Evolutionary conservation across 1,140 invertebrate genomes (phyloP).

Genomic region (Copidosoma floridanum): DNA sequence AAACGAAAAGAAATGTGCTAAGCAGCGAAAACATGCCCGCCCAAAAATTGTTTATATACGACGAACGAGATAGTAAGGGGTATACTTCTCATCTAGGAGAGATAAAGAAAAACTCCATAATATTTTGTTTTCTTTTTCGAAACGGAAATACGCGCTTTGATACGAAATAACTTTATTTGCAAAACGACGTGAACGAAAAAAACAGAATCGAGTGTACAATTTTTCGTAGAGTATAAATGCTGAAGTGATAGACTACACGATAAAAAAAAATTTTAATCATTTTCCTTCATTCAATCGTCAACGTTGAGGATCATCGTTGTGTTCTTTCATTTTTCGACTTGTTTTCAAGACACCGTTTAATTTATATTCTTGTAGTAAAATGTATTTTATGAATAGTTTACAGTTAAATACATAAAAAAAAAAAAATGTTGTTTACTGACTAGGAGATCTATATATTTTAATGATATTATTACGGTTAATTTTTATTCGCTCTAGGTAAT

Average conservation of each 20-base stretch:
- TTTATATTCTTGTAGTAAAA: constrained; percentile 28
- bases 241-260: constrained; percentile 12
- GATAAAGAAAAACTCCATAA: no score
- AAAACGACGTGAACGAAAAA: neutral
- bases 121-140: constrained; percentile 7
- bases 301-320: constrained; percentile 6
- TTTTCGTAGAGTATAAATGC: constrained; percentile 15
- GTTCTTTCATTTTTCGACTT: constrained; percentile 2
- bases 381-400: constrained; percentile 36
- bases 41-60: neutral
- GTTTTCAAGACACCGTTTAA: constrained; percentile 12
- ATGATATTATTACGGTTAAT: constrained; percentile 31
- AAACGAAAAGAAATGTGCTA: constrained; percentile 21
- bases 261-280: no score
- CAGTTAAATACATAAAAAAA: no score
- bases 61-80: neutral
- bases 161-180: no score
- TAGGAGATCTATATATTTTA: constrained; percentile 29
- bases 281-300: constrained; percentile 8
- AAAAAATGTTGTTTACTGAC: constrained; percentile 27
- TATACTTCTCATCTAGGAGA: constrained; percentile 8
- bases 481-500: constrained; percentile 28
- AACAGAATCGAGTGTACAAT: constrained; percentile 11
- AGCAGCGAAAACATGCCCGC: constrained; percentile 13
- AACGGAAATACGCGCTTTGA: neutral